A percentile compares a stretch with the other conserved stretches of the same genome.
These are phyloP conservation scores for Dendrophyllia cribrosa DNA, from an alignment of 64 coral and sea anemone genomes.

Conservation along the genomic window DNA sequence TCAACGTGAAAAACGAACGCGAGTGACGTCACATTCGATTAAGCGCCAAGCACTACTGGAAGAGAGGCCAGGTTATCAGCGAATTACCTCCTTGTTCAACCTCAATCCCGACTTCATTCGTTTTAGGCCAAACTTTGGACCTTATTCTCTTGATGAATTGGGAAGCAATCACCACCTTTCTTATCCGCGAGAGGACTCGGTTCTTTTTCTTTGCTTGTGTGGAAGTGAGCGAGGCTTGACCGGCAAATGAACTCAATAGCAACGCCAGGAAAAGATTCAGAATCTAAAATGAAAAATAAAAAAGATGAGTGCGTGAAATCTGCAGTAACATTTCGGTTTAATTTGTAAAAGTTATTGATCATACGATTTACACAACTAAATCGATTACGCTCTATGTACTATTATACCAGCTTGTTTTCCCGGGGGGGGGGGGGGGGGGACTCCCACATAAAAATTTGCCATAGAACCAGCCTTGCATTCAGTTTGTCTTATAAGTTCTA, in stretches of 20 bases:
- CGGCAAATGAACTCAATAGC: conserved; percentile 82
- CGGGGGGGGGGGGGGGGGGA: too few relatives aligned
- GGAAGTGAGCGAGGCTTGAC: conserved; percentile 20
- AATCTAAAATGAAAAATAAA: conserved; percentile 67
- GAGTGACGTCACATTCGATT: too few relatives aligned
- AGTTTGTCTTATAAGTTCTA: too few relatives aligned
- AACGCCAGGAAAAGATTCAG: conserved; percentile 93
- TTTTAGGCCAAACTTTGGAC: conserved; percentile 28
- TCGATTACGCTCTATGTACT: too few relatives aligned
- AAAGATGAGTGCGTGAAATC: neutral
- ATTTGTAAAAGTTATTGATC: too few relatives aligned
- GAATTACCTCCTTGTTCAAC: neutral
- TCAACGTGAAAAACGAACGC: too few relatives aligned
- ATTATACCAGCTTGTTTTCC: neutral
- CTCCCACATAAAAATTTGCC: too few relatives aligned
- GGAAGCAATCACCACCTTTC: conserved; percentile 23
- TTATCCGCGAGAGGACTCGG: neutral
- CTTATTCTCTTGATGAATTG: conserved; percentile 39
- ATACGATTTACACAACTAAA: too few relatives aligned
- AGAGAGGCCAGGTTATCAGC: too few relatives aligned
- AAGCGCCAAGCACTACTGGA: too few relatives aligned
- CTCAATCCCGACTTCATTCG: neutral
- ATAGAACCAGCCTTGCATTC: too few relatives aligned
- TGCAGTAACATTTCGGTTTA: neutral
- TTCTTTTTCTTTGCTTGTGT: conserved; percentile 1